Evolutionary conservation across 2,113 vertebrate species (phyloP).

Genomic region (Sarotherodon lohbergeri): DNA sequence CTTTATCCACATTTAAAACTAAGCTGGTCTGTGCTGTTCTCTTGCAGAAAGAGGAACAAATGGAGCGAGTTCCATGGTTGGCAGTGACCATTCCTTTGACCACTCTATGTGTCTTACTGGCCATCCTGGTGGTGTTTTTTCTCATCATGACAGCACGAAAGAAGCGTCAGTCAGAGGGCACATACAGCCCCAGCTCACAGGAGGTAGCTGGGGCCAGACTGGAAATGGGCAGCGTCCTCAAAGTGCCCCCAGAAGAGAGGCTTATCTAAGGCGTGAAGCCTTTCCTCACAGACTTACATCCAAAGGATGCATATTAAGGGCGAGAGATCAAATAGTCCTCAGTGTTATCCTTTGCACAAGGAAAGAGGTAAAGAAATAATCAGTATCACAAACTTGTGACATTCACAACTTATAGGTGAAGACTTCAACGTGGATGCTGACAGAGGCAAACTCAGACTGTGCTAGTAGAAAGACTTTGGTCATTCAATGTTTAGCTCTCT

Average conservation of each 20-base stretch:
- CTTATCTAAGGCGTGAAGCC: constrained; percentile 71
- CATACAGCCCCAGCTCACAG: constrained; percentile 95
- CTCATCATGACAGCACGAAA: constrained; percentile 87
- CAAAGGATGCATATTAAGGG: neutral
- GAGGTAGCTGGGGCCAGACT: constrained; percentile 92
- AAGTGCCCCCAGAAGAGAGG: constrained; percentile 95
- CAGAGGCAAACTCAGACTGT: neutral
- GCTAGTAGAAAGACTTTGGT: neutral
- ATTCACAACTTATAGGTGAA: neutral
- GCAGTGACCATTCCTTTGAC: constrained; percentile 86
- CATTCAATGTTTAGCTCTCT: neutral
- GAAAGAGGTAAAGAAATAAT: neutral
- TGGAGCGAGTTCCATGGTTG: constrained; percentile 79
- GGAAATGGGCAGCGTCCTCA: constrained; percentile 98
- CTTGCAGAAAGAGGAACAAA: constrained; percentile 76
- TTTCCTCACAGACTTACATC: neutral
- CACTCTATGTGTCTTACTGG: constrained; percentile 83
- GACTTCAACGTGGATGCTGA: neutral
- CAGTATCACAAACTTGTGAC: constrained; percentile 5
- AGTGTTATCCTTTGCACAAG: neutral
- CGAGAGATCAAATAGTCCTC: neutral
- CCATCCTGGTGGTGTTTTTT: constrained; percentile 81
- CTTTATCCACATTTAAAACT: neutral
- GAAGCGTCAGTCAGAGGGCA: constrained; percentile 94
- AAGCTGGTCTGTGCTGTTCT: neutral